Percentiles rank a stretch among this genome's conserved stretches.
Conservation (phyloP, 1,140 invertebrate genomes). For the Pteromalus puparum region DNA sequence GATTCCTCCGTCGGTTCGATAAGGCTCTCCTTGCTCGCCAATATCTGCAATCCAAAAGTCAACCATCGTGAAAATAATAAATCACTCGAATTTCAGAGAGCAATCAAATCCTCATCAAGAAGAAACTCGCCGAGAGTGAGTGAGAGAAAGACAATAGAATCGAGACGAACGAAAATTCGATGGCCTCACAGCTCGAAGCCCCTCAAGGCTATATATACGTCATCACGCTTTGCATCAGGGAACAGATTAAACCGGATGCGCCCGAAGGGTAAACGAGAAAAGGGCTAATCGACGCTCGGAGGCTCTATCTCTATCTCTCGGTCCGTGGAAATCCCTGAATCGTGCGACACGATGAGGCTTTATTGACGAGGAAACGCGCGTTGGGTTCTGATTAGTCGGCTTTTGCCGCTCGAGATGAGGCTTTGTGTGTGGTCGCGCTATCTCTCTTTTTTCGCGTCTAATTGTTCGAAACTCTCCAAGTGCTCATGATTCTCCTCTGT, state of each 20-base stretch:
- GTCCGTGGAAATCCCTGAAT: background rate
- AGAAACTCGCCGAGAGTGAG: background rate
- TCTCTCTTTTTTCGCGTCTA: too few species aligned
- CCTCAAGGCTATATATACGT: slow-evolving; percentile 3
- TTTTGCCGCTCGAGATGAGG: background rate
- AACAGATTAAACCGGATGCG: background rate
- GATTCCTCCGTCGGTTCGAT: slow-evolving; percentile 83
- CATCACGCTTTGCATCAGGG: background rate
- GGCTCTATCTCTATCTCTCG: background rate
- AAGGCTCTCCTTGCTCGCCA: slow-evolving; percentile 85
- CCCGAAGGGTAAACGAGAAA: background rate
- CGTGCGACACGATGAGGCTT: background rate
- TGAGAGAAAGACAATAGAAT: too few species aligned
- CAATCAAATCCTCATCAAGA: too few species aligned
- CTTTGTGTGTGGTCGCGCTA: background rate
- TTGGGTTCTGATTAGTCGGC: background rate
- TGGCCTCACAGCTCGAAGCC: slow-evolving; percentile 10
- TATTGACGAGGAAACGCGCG: background rate
- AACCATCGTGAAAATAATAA: background rate
- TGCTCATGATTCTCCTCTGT: too few species aligned
- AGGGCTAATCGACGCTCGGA: slow-evolving; percentile 18
- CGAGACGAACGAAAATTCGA: background rate
- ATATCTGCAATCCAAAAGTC: slow-evolving; percentile 75
- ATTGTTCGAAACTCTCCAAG: too few species aligned
- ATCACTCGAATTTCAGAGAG: too few species aligned